Evolutionary conservation across 2,888 invertebrate species (phyloP).

Genomic region (Incurvaria masculella): DNA sequence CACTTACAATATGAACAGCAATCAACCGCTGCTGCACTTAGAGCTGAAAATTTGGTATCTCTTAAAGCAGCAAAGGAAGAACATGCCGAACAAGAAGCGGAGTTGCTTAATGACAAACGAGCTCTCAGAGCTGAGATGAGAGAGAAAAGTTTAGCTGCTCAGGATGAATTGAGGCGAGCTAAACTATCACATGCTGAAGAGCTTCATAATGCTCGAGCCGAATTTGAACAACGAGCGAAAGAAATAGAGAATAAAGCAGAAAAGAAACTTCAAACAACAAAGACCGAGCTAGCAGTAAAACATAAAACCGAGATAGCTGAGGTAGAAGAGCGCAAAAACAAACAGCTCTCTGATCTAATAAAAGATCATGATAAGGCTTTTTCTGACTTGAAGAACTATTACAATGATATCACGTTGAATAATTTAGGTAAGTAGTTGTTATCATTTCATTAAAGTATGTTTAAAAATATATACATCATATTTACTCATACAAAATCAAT

Average conservation of each 20-base stretch:
- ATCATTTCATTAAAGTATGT: no score
- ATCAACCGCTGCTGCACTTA: constrained; percentile 76
- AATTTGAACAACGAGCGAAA: constrained; percentile 46
- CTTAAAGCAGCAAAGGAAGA: constrained; percentile 83
- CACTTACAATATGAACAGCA: constrained; percentile 91
- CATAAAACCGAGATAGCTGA: constrained; percentile 83
- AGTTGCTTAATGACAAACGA: constrained; percentile 72
- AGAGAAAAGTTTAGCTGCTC: constrained; percentile 66
- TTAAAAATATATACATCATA: no score
- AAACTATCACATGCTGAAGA: constrained; percentile 75
- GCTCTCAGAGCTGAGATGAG: constrained; percentile 62
- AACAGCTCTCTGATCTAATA: constrained; percentile 77
- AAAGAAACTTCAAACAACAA: constrained; percentile 68
- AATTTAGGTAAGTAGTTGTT: constrained; percentile 66
- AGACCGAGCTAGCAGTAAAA: constrained; percentile 68
- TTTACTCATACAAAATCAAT: no score
- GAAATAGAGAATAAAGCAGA: constrained; percentile 62
- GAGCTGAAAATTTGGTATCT: constrained; percentile 80
- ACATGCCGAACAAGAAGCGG: constrained; percentile 71
- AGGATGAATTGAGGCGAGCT: constrained; percentile 68
- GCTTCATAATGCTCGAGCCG: constrained; percentile 56
- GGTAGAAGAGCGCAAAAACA: constrained; percentile 89
- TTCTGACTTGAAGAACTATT: constrained; percentile 89
- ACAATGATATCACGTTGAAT: constrained; percentile 91
- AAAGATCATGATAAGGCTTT: constrained; percentile 82